A percentile compares a stretch with the other conserved stretches of the same genome.
These are phyloP conservation scores for Stictocephala bisonia DNA, from an alignment of 2,888 invertebrate genomes.

Conservation along the genomic window DNA sequence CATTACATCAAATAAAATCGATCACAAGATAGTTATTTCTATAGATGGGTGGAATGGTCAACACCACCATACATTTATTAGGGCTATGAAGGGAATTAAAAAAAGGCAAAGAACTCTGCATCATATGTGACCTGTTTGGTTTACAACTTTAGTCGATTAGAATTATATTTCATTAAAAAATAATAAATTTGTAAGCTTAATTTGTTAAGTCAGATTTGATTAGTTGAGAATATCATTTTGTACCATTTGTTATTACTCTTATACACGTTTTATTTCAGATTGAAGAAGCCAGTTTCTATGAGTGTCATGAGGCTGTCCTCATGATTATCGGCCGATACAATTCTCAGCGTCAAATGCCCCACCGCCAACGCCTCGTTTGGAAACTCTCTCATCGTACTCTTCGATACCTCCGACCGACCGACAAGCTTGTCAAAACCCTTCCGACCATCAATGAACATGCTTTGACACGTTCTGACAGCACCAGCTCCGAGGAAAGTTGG, in stretches of 20 bases:
- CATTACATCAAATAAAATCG: too few relatives aligned
- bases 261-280: slow-evolving; percentile 68
- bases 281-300: slow-evolving; percentile 73
- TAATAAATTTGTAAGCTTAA: background rate
- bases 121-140: too few relatives aligned
- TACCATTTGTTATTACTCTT: slow-evolving; percentile 49
- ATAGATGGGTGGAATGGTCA: too few relatives aligned
- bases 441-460: slow-evolving; percentile 80
- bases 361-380: slow-evolving; percentile 82
- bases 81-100: too few relatives aligned
- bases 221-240: slow-evolving; percentile 34
- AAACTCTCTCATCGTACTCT: slow-evolving; percentile 79
- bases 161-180: too few relatives aligned
- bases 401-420: slow-evolving; percentile 78
- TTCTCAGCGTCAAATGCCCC: slow-evolving; percentile 74
- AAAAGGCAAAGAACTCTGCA: too few relatives aligned
- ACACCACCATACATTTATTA: too few relatives aligned
- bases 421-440: slow-evolving; percentile 76
- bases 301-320: slow-evolving; percentile 72
- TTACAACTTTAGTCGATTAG: too few relatives aligned
- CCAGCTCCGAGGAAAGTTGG: slow-evolving; percentile 68
- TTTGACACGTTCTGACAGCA: slow-evolving; percentile 70
- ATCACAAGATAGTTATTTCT: too few relatives aligned
- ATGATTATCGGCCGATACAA: slow-evolving; percentile 78
- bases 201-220: background rate